A percentile compares a stretch with the other conserved stretches of the same genome.
These are phyloP conservation scores for Ischnus inquisitorius DNA, from an alignment of 2,888 invertebrate genomes.

Conservation along the genomic window DNA sequence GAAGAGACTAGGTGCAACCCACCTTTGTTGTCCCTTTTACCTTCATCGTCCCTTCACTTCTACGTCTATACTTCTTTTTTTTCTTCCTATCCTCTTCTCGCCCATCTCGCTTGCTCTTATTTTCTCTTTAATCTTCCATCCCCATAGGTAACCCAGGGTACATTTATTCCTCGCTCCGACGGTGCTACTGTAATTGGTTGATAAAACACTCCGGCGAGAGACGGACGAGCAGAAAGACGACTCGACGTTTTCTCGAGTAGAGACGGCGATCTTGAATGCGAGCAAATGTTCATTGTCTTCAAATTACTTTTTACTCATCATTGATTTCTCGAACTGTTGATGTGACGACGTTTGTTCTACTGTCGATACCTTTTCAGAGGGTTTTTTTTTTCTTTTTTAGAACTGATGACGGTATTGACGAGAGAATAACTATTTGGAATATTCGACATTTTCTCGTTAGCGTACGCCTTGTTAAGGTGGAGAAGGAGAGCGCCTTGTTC, in stretches of 20 bases:
- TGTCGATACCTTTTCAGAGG: not conserved
- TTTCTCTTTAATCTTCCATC: conserved; percentile 55
- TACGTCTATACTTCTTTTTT: conserved; percentile 51
- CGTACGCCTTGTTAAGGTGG: not conserved
- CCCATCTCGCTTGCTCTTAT: conserved; percentile 26
- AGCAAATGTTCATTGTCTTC: not conserved
- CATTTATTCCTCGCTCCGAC: conserved; percentile 42
- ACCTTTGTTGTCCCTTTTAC: conserved; percentile 74
- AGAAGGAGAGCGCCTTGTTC: not conserved
- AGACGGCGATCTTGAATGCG: conserved; percentile 60
- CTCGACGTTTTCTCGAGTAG: conserved; percentile 53
- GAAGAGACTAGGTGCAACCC: conserved; percentile 78
- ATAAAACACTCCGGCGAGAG: conserved; percentile 75
- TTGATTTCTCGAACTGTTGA: not conserved
- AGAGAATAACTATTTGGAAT: not conserved
- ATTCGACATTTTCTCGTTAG: conserved; percentile 3
- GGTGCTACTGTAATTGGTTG: conserved; percentile 76
- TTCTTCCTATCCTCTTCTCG: conserved; percentile 34
- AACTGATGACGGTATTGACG: not conserved
- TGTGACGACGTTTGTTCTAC: not conserved
- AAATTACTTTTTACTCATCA: not conserved
- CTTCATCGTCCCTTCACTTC: conserved; percentile 59
- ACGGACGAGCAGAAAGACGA: conserved; percentile 42
- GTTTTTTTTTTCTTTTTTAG: not conserved
- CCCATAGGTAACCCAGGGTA: conserved; percentile 42